phyloP scores from a whole-genome alignment of 2,797 vertebrate species.

The Pelobates cultripes region DNA sequence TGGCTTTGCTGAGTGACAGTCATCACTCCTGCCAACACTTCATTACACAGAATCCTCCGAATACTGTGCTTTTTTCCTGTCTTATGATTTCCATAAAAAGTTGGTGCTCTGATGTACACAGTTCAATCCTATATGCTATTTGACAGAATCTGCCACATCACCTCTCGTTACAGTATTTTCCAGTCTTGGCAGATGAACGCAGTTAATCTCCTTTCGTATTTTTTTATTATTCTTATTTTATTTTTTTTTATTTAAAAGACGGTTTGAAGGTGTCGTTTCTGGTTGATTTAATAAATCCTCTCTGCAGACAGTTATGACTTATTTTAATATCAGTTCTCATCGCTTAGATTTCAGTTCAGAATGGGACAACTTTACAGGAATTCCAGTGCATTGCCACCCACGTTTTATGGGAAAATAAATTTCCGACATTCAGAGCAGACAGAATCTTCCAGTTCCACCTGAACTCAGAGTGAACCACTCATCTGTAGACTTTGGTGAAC shows the following conservation, averaged over 20 bases:
- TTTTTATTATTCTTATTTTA: conserved; percentile 24
- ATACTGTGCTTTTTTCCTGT: conserved; percentile 49
- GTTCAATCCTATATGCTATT: conserved; percentile 63
- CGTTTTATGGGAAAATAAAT: not conserved
- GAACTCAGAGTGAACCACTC: conserved; percentile 35
- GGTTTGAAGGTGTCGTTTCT: conserved; percentile 57
- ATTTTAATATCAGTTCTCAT: conserved; percentile 65
- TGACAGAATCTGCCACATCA: conserved; percentile 66
- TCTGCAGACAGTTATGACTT: conserved; percentile 69
- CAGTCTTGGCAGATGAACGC: conserved; percentile 58
- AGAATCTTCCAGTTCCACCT: conserved; percentile 9
- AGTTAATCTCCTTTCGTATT: conserved; percentile 54
- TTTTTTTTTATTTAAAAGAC: conserved; percentile 53
- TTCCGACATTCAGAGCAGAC: conserved; percentile 11
- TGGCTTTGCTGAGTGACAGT: conserved; percentile 38
- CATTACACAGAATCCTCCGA: conserved; percentile 32
- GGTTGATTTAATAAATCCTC: conserved; percentile 60
- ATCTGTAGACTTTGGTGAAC: conserved; percentile 10
- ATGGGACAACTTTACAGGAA: conserved; percentile 55
- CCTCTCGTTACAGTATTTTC: conserved; percentile 66
- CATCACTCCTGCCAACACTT: conserved; percentile 47
- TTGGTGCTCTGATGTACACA: conserved; percentile 38
- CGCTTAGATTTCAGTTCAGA: conserved; percentile 44
- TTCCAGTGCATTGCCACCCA: conserved; percentile 47
- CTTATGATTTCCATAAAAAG: conserved; percentile 66